Conservation (phyloP, 2,113 vertebrate genomes). For the Centropus bengalensis region DNA sequence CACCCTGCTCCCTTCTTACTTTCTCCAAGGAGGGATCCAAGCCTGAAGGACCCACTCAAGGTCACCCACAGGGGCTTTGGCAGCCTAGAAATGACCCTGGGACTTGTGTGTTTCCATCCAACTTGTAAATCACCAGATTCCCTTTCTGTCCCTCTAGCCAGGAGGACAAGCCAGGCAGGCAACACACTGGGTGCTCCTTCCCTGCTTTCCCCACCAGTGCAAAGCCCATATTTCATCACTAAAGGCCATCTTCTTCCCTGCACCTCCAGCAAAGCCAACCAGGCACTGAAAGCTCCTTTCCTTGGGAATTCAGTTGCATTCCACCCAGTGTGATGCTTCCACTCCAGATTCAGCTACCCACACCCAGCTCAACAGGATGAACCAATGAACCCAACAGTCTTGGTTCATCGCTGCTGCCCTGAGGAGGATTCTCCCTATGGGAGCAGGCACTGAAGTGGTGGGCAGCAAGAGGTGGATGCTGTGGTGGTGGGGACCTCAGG, state of each 20-base stretch:
- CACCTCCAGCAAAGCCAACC: not conserved
- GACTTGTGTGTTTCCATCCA: rapidly evolving
- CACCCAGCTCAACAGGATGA: not conserved
- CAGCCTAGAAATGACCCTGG: not conserved
- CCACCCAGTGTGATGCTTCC: not conserved
- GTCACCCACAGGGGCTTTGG: rapidly evolving
- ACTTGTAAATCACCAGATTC: not conserved
- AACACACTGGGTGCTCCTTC: not conserved
- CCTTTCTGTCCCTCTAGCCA: not conserved
- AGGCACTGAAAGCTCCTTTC: not conserved
- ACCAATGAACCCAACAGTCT: too few relatives aligned
- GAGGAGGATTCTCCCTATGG: not conserved
- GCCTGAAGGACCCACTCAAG: not conserved
- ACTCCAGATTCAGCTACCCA: not conserved
- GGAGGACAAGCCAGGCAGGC: not conserved
- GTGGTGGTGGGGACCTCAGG: not conserved
- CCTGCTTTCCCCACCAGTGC: not conserved
- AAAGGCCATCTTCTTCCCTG: not conserved
- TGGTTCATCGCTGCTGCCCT: not conserved
- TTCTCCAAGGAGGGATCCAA: not conserved
- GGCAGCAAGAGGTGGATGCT: not conserved
- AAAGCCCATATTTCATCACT: not conserved
- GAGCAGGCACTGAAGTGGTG: not conserved
- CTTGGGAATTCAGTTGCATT: not conserved
- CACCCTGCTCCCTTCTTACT: not conserved